These are phyloP conservation scores for Triops cancriformis DNA, from an alignment of 1,140 invertebrate genomes.

Conservation along the genomic window DNA sequence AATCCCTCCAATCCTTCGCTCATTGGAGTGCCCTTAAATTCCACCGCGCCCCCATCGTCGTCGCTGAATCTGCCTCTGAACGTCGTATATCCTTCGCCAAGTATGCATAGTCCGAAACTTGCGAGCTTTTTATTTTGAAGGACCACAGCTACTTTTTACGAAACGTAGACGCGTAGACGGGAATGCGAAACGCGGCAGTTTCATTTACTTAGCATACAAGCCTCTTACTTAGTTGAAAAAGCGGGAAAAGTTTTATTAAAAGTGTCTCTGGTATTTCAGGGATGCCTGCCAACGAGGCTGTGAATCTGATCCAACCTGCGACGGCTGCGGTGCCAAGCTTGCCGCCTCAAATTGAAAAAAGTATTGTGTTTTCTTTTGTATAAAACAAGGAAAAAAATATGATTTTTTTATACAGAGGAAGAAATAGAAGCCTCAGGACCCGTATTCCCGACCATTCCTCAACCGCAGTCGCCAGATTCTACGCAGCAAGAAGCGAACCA, in stretches of 20 bases:
- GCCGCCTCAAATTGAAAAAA: not conserved
- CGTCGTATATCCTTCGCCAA: not conserved
- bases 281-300: not conserved
- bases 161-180: no score
- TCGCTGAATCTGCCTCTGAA: not conserved
- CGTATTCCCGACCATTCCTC: not conserved
- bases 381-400: not conserved
- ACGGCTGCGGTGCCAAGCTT: not conserved
- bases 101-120: not conserved
- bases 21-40: not conserved
- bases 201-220: no score
- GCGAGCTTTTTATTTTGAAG: no score
- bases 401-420: not conserved
- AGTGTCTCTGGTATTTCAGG: not conserved
- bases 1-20: not conserved
- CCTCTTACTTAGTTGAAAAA: no score
- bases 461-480: not conserved
- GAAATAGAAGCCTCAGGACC: not conserved
- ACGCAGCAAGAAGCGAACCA: constrained; percentile 51
- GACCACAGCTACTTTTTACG: no score
- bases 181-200: no score
- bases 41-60: not conserved
- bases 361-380: not conserved
- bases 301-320: not conserved
- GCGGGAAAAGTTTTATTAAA: no score